phyloP scores from a whole-genome alignment of 2,797 vertebrate genomes.

The Myotis daubentonii region DNA sequence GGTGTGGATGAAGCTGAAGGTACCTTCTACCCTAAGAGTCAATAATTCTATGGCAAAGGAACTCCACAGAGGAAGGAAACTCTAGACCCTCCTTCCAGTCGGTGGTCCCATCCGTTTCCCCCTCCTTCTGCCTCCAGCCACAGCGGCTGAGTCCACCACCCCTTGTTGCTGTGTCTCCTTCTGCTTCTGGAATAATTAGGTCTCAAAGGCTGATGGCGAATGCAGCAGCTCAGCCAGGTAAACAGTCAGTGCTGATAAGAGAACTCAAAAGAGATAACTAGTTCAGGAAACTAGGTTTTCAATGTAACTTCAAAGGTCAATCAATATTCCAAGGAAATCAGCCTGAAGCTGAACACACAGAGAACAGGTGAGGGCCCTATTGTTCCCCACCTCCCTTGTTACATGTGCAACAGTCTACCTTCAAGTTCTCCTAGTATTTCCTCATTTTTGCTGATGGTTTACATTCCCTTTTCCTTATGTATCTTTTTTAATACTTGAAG shows the following conservation, averaged over 20 bases:
- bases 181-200: slow-evolving; percentile 44
- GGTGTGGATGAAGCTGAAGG: neutral
- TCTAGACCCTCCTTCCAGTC: neutral
- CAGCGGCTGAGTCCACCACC: neutral
- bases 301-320: slow-evolving; percentile 81
- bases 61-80: neutral
- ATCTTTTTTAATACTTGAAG: neutral
- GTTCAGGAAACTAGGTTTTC: slow-evolving; percentile 65
- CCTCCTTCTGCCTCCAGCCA: neutral
- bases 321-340: slow-evolving; percentile 60
- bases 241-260: slow-evolving; percentile 71
- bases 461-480: accelerated
- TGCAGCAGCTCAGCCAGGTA: slow-evolving; percentile 60
- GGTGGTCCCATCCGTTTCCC: too few species aligned
- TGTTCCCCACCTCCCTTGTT: slow-evolving; percentile 26
- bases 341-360: slow-evolving; percentile 60
- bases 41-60: neutral
- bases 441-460: neutral
- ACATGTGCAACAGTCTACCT: slow-evolving; percentile 33
- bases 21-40: neutral
- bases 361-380: neutral
- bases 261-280: slow-evolving; percentile 70
- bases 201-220: slow-evolving; percentile 78
- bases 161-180: neutral
- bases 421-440: slow-evolving; percentile 27